These are phyloP conservation scores for Apocheima hispidaria DNA, from an alignment of 2,888 invertebrate genomes.

Conservation along the genomic window DNA sequence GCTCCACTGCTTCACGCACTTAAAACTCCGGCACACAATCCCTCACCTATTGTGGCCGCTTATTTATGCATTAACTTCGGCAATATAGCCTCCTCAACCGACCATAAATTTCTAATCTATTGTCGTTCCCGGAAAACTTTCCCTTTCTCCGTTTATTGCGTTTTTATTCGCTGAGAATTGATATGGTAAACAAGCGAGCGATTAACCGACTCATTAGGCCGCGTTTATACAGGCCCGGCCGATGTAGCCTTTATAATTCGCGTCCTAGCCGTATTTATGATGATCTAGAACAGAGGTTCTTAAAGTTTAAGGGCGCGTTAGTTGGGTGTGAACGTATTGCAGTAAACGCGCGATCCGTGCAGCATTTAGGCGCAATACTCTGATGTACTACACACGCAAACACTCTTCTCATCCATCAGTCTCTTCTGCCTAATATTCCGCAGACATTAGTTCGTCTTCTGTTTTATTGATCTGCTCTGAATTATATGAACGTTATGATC, in stretches of 20 bases:
- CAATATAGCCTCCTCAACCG: conserved; percentile 70
- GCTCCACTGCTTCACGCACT: conserved; percentile 28
- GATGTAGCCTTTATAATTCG: conserved; percentile 51
- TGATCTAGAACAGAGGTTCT: conserved; percentile 40
- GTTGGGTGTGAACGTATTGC: no score
- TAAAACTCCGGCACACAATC: conserved; percentile 39
- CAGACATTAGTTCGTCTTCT: no score
- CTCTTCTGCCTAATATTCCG: no score
- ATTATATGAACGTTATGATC: no score
- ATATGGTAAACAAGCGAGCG: conserved; percentile 64
- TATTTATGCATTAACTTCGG: conserved; percentile 83
- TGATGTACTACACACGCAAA: no score
- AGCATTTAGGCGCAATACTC: no score
- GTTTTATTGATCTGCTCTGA: no score
- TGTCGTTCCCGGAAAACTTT: conserved; percentile 56
- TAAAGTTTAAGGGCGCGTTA: not conserved
- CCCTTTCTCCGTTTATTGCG: conserved; percentile 56
- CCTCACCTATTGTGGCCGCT: conserved; percentile 75
- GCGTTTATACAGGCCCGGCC: conserved; percentile 45
- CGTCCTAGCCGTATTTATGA: conserved; percentile 47
- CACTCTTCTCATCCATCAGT: no score
- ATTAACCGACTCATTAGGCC: conserved; percentile 67
- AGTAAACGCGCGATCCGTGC: no score
- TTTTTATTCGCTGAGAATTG: conserved; percentile 63
- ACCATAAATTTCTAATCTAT: conserved; percentile 64